Evolutionary conservation across 2,113 vertebrate genomes (phyloP).

Genomic region (Rhinopomastus cyanomelas): DNA sequence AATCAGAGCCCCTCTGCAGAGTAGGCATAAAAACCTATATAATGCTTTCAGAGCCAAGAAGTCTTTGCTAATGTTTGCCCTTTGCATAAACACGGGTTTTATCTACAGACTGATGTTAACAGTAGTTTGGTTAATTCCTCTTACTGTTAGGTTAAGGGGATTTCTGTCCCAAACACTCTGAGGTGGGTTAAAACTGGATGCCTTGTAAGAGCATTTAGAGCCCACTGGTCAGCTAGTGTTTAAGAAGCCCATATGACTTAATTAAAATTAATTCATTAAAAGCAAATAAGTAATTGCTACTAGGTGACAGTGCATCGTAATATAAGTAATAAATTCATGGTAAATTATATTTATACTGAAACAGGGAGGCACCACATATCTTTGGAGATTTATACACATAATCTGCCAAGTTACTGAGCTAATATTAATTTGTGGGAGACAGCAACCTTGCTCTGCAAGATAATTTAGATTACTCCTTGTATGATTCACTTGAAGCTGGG

Average conservation of each 20-base stretch:
- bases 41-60: neutral
- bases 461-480: conserved; percentile 39
- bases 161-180: neutral
- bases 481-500: neutral
- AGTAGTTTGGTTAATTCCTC: neutral
- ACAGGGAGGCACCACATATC: conserved; percentile 30
- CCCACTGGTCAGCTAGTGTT: neutral
- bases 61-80: neutral
- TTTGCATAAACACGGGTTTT: neutral
- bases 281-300: conserved; percentile 50
- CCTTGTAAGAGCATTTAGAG: neutral
- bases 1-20: neutral
- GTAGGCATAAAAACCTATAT: neutral
- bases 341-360: conserved; percentile 37
- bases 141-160: neutral
- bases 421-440: conserved; percentile 52
- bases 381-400: conserved; percentile 31
- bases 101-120: neutral
- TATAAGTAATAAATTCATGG: conserved; percentile 35
- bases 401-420: conserved; percentile 43
- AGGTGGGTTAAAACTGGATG: neutral
- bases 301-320: neutral
- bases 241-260: neutral
- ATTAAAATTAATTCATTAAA: conserved; percentile 39
- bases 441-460: neutral